Evolutionary conservation across 2,888 invertebrate species (phyloP).

Genomic region (Rugalucina vietnamica): DNA sequence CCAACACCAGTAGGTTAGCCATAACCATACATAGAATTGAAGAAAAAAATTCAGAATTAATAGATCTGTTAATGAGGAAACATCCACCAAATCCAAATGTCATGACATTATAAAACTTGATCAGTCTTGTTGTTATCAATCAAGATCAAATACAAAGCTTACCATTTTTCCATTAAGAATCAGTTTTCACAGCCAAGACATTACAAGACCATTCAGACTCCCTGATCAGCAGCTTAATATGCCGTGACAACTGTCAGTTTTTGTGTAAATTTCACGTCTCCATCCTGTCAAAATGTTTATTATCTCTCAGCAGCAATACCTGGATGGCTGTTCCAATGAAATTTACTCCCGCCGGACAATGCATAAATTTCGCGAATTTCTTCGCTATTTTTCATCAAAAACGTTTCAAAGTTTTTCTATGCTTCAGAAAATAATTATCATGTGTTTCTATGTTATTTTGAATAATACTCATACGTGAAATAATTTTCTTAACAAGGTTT

Average conservation of each 20-base stretch:
- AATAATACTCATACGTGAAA: background rate
- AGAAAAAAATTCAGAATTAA: no score
- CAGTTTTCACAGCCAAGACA: background rate
- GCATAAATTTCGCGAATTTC: background rate
- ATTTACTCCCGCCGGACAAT: constrained; percentile 26
- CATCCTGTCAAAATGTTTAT: constrained; percentile 54
- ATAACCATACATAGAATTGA: no score
- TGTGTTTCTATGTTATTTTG: background rate
- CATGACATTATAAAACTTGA: background rate
- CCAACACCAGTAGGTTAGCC: no score
- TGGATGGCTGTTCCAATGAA: constrained; percentile 40
- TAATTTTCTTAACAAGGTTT: background rate
- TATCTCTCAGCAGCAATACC: constrained; percentile 61
- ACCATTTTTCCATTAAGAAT: background rate
- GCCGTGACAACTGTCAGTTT: constrained; percentile 12
- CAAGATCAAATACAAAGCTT: background rate
- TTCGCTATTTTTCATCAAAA: no score
- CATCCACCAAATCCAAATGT: no score
- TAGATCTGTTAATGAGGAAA: no score
- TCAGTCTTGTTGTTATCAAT: background rate
- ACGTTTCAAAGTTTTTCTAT: background rate
- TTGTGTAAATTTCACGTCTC: background rate
- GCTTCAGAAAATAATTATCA: background rate
- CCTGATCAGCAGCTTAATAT: background rate
- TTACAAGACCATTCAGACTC: background rate